phyloP scores from a whole-genome alignment of 2,888 invertebrate species.

The Chrysotoxum bicinctum region DNA sequence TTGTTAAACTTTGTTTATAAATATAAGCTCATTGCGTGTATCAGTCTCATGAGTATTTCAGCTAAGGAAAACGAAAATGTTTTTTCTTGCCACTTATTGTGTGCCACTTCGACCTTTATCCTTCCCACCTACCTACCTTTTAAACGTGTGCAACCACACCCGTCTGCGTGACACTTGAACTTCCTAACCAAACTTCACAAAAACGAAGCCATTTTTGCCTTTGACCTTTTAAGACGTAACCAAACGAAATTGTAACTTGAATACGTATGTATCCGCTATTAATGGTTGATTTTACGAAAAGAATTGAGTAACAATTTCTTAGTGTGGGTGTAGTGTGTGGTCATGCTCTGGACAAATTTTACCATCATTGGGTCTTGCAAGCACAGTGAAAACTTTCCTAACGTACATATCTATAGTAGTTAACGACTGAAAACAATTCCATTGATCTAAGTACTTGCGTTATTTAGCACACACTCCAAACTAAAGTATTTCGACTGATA shows the following conservation, averaged over 20 bases:
- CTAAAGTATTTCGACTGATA: not conserved
- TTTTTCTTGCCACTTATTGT: not conserved
- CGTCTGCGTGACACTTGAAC: slow-evolving; percentile 16
- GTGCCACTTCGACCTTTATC: slow-evolving; percentile 6
- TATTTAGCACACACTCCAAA: not conserved
- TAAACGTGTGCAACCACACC: slow-evolving; percentile 16
- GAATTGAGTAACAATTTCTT: not conserved
- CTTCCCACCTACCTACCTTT: not conserved
- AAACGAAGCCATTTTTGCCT: not conserved
- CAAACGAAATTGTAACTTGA: not conserved
- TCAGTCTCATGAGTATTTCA: slow-evolving; percentile 16
- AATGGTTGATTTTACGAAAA: not conserved
- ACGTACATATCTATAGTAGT: not conserved
- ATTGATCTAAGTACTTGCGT: slow-evolving; percentile 7
- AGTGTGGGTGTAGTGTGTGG: not conserved
- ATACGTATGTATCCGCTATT: not conserved
- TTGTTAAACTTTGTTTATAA: slow-evolving; percentile 5
- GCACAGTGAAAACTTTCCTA: not conserved
- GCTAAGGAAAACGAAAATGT: not conserved
- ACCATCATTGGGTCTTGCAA: not conserved
- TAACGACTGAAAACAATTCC: not conserved
- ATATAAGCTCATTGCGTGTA: slow-evolving; percentile 7
- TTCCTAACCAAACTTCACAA: not conserved
- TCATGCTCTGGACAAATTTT: not conserved
- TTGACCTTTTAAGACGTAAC: not conserved